Percentiles rank a stretch among this genome's conserved stretches.
These are phyloP conservation scores for Brachionus angularis DNA, from an alignment of 1,140 invertebrate genomes.

Conservation along the genomic window DNA sequence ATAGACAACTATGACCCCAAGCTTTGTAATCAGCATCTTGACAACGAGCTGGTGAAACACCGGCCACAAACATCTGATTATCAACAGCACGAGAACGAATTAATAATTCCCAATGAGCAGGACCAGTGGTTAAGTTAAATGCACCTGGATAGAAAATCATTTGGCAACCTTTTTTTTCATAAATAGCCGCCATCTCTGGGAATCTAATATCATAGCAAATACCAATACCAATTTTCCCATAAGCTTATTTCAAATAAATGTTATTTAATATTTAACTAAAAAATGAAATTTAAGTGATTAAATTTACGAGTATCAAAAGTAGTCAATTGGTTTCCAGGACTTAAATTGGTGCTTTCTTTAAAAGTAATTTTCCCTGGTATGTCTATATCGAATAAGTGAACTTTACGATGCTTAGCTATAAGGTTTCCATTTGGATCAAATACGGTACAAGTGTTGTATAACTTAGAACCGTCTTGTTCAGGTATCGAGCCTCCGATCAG, in stretches of 20 bases:
- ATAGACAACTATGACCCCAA: constrained; percentile 31
- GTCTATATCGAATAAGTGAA: constrained; percentile 90
- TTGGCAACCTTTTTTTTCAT: constrained; percentile 69
- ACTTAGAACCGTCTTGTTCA: constrained; percentile 65
- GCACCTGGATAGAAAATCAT: constrained; percentile 84
- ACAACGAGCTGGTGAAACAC: constrained; percentile 64
- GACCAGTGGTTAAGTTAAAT: constrained; percentile 91
- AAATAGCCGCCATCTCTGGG: constrained; percentile 77
- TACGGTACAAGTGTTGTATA: constrained; percentile 85
- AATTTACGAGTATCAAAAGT: constrained; percentile 65
- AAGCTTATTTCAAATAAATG: too few species aligned
- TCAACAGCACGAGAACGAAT: constrained; percentile 75
- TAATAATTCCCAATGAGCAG: constrained; percentile 82
- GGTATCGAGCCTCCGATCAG: constrained; percentile 82
- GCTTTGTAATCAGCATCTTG: constrained; percentile 36
- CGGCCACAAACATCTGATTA: constrained; percentile 66
- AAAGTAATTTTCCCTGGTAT: constrained; percentile 87
- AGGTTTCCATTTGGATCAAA: constrained; percentile 75
- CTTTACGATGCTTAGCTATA: constrained; percentile 61
- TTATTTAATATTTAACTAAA: constrained; percentile 44
- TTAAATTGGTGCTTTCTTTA: constrained; percentile 79
- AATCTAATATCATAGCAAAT: constrained; percentile 93
- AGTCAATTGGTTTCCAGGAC: constrained; percentile 70
- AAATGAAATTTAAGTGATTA: constrained; percentile 26
- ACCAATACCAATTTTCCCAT: constrained; percentile 77